Conservation (phyloP, 2,888 invertebrate genomes). For the Julus scandinavius region DNA sequence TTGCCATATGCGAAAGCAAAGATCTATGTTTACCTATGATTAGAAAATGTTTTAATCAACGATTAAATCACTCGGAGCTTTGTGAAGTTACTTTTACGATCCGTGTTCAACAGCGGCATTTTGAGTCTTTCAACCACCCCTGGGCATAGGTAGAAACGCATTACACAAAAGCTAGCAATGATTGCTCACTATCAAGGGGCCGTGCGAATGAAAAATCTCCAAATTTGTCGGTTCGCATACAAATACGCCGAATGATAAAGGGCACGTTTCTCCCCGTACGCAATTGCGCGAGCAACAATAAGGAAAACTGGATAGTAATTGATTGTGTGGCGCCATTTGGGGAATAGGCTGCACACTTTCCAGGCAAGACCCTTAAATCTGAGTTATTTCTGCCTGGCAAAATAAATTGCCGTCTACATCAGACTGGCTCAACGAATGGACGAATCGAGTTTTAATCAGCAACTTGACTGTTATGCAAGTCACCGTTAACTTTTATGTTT, state of each 20-base stretch:
- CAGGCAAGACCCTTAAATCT: constrained; percentile 27
- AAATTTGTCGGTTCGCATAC: constrained; percentile 21
- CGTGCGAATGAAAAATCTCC: not conserved
- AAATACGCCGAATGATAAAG: constrained; percentile 20
- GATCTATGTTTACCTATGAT: too few relatives aligned
- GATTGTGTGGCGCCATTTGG: constrained; percentile 17
- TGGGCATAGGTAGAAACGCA: not conserved
- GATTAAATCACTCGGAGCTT: too few relatives aligned
- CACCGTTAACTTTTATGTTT: constrained; percentile 4
- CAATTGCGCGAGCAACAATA: constrained; percentile 26
- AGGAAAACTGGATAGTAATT: constrained; percentile 6
- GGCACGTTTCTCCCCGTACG: constrained; percentile 27
- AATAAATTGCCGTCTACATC: not conserved
- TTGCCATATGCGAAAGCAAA: too few relatives aligned
- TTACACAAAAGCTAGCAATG: constrained; percentile 14
- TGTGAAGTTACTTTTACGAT: too few relatives aligned
- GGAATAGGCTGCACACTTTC: constrained; percentile 33
- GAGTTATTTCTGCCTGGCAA: constrained; percentile 19
- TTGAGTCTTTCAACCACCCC: not conserved
- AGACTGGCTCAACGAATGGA: not conserved
- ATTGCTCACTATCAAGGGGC: not conserved
- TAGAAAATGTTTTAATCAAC: too few relatives aligned
- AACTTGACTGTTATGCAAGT: constrained; percentile 20
- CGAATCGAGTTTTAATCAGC: constrained; percentile 27
- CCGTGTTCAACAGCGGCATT: not conserved